These are phyloP conservation scores for Lerema accius DNA, from an alignment of 1,140 invertebrate species.

Conservation along the genomic window DNA sequence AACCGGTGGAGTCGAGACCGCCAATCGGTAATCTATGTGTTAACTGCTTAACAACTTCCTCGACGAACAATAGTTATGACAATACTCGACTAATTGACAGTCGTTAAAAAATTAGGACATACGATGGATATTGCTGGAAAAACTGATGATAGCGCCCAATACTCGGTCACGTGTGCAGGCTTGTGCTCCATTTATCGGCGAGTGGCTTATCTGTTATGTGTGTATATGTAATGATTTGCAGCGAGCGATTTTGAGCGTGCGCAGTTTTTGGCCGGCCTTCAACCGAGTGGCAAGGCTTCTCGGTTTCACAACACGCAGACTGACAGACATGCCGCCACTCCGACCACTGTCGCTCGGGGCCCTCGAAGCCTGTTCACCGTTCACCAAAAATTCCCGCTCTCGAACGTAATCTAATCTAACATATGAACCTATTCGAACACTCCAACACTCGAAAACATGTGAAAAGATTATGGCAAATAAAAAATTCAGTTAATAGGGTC, in stretches of 20 bases:
- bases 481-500: constrained; percentile 69
- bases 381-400: neutral
- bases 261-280: constrained; percentile 64
- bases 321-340: constrained; percentile 42
- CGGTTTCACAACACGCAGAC: constrained; percentile 59
- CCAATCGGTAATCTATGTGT: constrained; percentile 63
- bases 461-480: constrained; percentile 61
- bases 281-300: constrained; percentile 60
- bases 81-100: constrained; percentile 42
- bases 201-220: constrained; percentile 38
- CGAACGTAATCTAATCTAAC: constrained; percentile 5
- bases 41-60: constrained; percentile 76
- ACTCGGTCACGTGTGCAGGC: constrained; percentile 20
- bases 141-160: constrained; percentile 1
- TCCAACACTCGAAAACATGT: constrained; percentile 59
- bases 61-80: constrained; percentile 46
- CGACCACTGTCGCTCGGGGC: constrained; percentile 45
- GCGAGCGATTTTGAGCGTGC: constrained; percentile 46
- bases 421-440: constrained; percentile 9
- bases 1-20: constrained; percentile 48
- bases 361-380: constrained; percentile 22
- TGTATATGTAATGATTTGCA: constrained; percentile 45
- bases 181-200: constrained; percentile 43
- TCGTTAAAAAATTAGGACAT: constrained; percentile 2
- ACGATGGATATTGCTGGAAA: constrained; percentile 20